These are phyloP conservation scores for Neodiprion virginianus DNA, from an alignment of 1,140 invertebrate genomes.

Conservation along the genomic window DNA sequence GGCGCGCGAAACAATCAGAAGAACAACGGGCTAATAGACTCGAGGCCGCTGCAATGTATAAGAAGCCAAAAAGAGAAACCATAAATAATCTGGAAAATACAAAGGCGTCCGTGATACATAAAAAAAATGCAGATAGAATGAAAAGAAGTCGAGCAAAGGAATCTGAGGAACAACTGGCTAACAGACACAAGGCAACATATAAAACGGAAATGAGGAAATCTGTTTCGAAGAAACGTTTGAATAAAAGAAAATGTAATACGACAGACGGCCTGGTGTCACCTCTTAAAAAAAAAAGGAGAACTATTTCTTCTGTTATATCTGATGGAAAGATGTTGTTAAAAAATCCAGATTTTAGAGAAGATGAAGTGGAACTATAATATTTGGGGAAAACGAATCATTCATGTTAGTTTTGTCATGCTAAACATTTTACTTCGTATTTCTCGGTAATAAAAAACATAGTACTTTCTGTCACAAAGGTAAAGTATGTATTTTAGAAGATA, in stretches of 20 bases:
- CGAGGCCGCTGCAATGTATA: background rate
- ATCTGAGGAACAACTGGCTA: background rate
- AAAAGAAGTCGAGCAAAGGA: background rate
- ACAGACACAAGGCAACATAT: background rate
- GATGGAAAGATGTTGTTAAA: background rate
- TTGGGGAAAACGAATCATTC: background rate
- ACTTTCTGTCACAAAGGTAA: too few species aligned
- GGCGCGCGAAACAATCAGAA: background rate
- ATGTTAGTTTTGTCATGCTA: background rate
- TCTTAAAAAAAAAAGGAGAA: too few species aligned
- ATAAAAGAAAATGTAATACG: too few species aligned
- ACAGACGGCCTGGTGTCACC: too few species aligned
- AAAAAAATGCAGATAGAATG: too few species aligned
- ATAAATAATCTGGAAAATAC: background rate
- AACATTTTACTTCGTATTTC: background rate
- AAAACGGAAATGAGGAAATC: background rate
- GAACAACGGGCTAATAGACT: constrained; percentile 2
- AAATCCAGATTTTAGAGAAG: background rate
- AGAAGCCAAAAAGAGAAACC: background rate
- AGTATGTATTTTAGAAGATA: background rate
- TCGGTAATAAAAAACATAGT: too few species aligned
- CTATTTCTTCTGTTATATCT: background rate
- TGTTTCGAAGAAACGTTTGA: background rate
- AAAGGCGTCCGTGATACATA: background rate
- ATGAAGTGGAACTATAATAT: background rate